A percentile compares a stretch with the other conserved stretches of the same genome.
Conservation (phyloP, 2,888 invertebrate genomes). For the Diogma glabrata region DNA sequence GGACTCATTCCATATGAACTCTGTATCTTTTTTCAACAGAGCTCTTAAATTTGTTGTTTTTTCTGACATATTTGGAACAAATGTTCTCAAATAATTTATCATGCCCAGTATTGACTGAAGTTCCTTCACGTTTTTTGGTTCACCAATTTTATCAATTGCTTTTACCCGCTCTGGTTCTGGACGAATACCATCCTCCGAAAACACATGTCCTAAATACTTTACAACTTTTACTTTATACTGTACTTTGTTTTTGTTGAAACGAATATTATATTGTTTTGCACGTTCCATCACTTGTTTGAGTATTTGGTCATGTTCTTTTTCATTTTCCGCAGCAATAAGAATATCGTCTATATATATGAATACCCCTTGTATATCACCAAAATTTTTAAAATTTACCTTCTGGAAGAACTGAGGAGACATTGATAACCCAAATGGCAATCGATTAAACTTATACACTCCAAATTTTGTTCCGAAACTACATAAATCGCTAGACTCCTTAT, state of each 20-base stretch:
- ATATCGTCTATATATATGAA: too few relatives aligned
- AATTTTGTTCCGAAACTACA: too few relatives aligned
- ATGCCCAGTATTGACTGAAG: conserved; percentile 19
- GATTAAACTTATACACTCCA: too few relatives aligned
- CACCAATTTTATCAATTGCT: conserved; percentile 14
- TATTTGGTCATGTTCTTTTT: conserved; percentile 21
- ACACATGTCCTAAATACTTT: conserved; percentile 16
- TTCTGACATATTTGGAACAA: conserved; percentile 19
- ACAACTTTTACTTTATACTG: conserved; percentile 14
- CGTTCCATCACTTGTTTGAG: conserved; percentile 21
- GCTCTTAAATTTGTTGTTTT: conserved; percentile 17
- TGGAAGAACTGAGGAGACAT: too few relatives aligned
- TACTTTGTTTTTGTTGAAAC: conserved; percentile 14
- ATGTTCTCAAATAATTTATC: conserved; percentile 20
- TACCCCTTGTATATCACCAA: too few relatives aligned
- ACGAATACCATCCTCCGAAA: conserved; percentile 14
- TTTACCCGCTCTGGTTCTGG: conserved; percentile 13
- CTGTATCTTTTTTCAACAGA: conserved; percentile 17
- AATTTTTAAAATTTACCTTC: too few relatives aligned
- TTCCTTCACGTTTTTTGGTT: conserved; percentile 18
- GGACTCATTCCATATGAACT: conserved; percentile 16
- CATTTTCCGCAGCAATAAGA: conserved; percentile 11
- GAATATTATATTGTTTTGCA: conserved; percentile 15
- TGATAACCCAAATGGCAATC: too few relatives aligned
- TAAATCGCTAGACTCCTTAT: too few relatives aligned